A percentile compares a stretch with the other conserved stretches of the same genome.
Evolutionary conservation across 2,113 vertebrate species (phyloP).

Genomic region (Thinocorus orbignyianus): DNA sequence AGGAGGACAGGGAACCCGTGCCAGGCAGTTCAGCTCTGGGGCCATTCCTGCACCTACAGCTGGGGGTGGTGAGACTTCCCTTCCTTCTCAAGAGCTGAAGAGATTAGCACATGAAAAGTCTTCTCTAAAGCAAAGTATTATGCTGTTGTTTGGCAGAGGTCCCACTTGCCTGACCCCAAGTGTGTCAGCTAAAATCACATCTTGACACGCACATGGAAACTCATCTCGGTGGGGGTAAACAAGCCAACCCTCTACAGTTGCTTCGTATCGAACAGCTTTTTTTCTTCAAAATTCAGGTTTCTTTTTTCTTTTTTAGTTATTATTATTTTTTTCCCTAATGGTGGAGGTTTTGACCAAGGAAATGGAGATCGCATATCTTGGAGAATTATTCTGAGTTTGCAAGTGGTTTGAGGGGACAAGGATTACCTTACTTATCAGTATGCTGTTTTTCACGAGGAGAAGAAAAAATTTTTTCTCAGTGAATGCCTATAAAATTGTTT

Average conservation of each 20-base stretch:
- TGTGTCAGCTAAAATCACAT: not conserved
- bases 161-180: not conserved
- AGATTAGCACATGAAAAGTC: constrained; percentile 36
- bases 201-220: not conserved
- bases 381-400: not conserved
- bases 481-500: not conserved
- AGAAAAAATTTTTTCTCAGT: not conserved
- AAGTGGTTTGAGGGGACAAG: not conserved
- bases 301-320: not conserved
- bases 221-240: not conserved
- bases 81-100: not conserved
- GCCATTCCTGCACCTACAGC: not conserved
- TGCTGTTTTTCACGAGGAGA: not conserved
- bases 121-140: not conserved
- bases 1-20: not conserved
- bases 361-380: not conserved
- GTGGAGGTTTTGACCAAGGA: not conserved
- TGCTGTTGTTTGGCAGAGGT: not conserved
- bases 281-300: not conserved
- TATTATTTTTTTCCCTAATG: not conserved
- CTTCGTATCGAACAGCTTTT: not conserved
- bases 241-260: not conserved
- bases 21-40: not conserved
- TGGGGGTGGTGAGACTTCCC: not conserved
- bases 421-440: not conserved